Evolutionary conservation across 1,140 invertebrate genomes (phyloP).

Genomic region (Formica exsecta): DNA sequence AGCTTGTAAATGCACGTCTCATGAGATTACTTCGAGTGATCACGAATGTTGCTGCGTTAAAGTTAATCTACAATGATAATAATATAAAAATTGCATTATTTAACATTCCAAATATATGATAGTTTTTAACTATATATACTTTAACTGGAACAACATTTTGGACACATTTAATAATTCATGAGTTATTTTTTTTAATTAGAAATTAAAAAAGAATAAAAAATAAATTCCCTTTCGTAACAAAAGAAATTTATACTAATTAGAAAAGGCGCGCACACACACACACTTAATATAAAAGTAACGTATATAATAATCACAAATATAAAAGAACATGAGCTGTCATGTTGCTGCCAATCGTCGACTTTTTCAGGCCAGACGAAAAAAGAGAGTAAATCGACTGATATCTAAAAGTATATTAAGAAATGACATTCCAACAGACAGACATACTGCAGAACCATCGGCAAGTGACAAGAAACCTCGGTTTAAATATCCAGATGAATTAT

Average conservation of each 20-base stretch:
- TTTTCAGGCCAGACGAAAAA: constrained; percentile 23
- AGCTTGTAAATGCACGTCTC: constrained; percentile 12
- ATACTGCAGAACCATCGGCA: not conserved
- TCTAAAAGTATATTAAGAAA: not conserved
- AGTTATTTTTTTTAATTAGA: not conserved
- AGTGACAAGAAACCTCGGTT: not conserved
- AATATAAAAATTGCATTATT: not conserved
- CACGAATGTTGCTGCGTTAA: constrained; percentile 23
- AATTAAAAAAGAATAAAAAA: not conserved
- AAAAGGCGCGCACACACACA: not conserved
- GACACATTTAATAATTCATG: not conserved
- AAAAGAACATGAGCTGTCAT: not conserved
- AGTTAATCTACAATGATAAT: constrained; percentile 16
- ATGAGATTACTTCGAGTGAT: constrained; percentile 16
- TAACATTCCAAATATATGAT: not conserved
- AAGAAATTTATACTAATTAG: not conserved
- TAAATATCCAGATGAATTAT: not conserved
- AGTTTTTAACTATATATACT: not conserved
- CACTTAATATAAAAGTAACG: not conserved
- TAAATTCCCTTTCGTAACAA: not conserved
- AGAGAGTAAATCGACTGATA: not conserved
- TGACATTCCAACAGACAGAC: not conserved
- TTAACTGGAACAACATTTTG: not conserved
- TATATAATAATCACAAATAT: not conserved
- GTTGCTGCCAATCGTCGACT: not conserved